phyloP scores from a whole-genome alignment of 2,797 vertebrate genomes.

The Ateles fusciceps region DNA sequence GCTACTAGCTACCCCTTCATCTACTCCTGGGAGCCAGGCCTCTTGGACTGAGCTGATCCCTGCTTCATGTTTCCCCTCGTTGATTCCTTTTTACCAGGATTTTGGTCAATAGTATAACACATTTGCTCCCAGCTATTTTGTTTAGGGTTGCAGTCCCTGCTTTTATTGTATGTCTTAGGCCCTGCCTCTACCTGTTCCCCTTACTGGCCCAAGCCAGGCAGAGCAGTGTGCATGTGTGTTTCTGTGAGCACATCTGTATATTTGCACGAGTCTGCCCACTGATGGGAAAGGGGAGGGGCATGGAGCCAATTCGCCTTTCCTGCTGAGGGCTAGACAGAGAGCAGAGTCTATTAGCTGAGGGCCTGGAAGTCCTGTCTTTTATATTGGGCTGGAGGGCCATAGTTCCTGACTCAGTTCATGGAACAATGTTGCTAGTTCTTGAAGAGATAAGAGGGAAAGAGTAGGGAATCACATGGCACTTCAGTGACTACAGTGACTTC shows the following conservation, averaged over 20 bases:
- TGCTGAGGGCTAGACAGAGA: not conserved
- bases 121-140: not conserved
- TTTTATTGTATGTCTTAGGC: not conserved
- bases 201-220: not conserved
- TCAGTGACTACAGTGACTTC: not conserved
- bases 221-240: not conserved
- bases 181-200: not conserved
- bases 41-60: not conserved
- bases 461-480: not conserved
- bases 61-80: not conserved
- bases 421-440: not conserved
- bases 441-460: not conserved
- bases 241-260: not conserved
- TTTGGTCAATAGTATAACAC: not conserved
- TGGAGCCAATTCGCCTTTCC: not conserved
- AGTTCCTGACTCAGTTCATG: not conserved
- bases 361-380: not conserved
- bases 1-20: not conserved
- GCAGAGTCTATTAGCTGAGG: not conserved
- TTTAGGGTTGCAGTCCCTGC: not conserved
- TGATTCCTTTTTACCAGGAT: not conserved
- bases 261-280: not conserved
- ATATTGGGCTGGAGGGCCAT: not conserved
- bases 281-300: not conserved
- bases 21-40: not conserved